A percentile compares a stretch with the other conserved stretches of the same genome.
These are phyloP conservation scores for Capromys pilorides DNA, from an alignment of 2,797 vertebrate genomes.

Conservation along the genomic window DNA sequence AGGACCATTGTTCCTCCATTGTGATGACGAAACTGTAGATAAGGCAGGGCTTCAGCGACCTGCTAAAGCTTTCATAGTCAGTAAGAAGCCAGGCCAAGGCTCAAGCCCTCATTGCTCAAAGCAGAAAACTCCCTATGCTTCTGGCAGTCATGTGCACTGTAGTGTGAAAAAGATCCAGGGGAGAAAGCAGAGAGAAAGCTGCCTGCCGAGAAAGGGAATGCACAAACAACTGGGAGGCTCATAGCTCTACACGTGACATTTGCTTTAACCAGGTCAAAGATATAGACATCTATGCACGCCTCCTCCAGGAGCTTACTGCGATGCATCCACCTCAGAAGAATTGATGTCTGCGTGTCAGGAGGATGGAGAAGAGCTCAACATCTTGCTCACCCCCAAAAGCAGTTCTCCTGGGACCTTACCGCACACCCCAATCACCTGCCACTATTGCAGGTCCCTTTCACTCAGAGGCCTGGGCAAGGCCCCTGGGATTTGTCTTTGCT, in stretches of 20 bases:
- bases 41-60: conserved; percentile 6
- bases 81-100: background rate
- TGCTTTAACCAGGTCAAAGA: background rate
- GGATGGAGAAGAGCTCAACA: accelerated
- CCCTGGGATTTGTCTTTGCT: background rate
- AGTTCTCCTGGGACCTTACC: background rate
- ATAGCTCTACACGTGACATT: background rate
- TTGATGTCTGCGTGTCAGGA: background rate
- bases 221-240: background rate
- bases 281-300: background rate
- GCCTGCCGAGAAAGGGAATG: background rate
- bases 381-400: background rate
- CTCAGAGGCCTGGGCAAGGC: background rate
- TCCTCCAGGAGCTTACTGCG: background rate
- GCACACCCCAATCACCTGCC: background rate
- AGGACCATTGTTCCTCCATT: conserved; percentile 57
- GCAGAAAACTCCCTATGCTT: conserved; percentile 35
- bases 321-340: background rate
- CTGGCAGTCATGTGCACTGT: background rate
- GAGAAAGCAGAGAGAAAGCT: background rate
- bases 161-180: background rate
- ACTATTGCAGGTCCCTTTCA: background rate
- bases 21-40: conserved; percentile 35
- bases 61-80: conserved; percentile 8
- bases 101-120: background rate